Conservation (phyloP, 2,113 vertebrate species). For the Phodopus roborovskii region DNA sequence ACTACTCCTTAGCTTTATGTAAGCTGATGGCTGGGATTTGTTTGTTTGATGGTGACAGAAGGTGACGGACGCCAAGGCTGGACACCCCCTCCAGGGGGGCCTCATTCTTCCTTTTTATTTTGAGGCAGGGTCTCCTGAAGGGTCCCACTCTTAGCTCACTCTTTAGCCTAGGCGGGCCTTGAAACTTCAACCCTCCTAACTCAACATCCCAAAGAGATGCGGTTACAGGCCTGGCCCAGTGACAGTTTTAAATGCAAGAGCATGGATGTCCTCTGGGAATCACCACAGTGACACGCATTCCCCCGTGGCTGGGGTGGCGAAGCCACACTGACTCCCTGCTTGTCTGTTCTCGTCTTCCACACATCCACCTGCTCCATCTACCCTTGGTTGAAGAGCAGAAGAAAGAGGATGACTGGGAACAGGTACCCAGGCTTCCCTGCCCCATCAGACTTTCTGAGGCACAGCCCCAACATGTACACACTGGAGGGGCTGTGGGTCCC, state of each 20-base stretch:
- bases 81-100: neutral
- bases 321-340: neutral
- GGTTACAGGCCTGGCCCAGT: too few relatives aligned
- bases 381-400: neutral
- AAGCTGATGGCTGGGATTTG: neutral
- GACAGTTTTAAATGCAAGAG: neutral
- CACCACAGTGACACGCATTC: neutral
- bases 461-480: neutral
- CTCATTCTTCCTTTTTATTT: neutral
- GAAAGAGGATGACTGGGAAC: too few relatives aligned
- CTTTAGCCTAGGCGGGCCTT: neutral
- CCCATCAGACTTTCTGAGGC: neutral
- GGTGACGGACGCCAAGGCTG: fast-evolving
- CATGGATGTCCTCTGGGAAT: neutral
- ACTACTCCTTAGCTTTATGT: neutral
- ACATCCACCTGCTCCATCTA: neutral
- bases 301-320: neutral
- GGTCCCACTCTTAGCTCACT: neutral
- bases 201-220: neutral
- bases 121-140: neutral
- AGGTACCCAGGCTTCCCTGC: neutral
- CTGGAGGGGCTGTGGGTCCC: too few relatives aligned
- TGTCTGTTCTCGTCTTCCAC: neutral
- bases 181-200: neutral
- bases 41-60: neutral